Base-by-base conservation (phyloP, 2,113 vertebrate genomes). In the Chiloscyllium plagiosum region DNA sequence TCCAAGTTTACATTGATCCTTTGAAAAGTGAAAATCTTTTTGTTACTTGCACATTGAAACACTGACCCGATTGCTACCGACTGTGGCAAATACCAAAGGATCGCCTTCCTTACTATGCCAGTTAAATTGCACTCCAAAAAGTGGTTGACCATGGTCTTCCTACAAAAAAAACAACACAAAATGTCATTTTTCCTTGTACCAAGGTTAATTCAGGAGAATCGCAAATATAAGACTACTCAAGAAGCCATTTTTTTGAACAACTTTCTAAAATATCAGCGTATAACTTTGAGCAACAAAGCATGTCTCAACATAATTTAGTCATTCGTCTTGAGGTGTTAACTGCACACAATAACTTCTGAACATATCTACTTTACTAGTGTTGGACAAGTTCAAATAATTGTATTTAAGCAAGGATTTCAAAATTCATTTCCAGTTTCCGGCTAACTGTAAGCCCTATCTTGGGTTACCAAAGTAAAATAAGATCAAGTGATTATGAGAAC, bases 71-170 rank as follows among this genome's bases (percentile, higher is more conserved):
- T 99, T 99, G 96, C 99, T 99, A 96, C 99, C 99, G 2, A 99
- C 99, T 61, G 99, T 99, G 80, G 99, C 99, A 96, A 99, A 99
- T 96, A 99, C 99, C 78, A 99, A 97, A 0, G 99, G 99, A 97
- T 99, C 99, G 20, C 99, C 99, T 97, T 99, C 99, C 97, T 99
- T 99, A 97, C 99, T 99, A 97, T 99, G 98, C 99, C 99, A 99
- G 97, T 99, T 99, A 96, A 99, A 99, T 96, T 99, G 99, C 95
- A 99, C 99, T 93, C 99, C 99, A 97, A 99, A 99, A 96, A 99
- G 97, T 47, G 99, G 99, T 97, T 99, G 99, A 10, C 98, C 98
- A 96, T 99, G 99, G 97, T 99, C 99, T 97, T 99, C 99, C 99
- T 99, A 96, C 2, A 97, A 93, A 96, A 29, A 20, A 61, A 61